A percentile compares a stretch with the other conserved stretches of the same genome.
phyloP scores from a whole-genome alignment of 2,888 invertebrate species.

The Ametastegia equiseti region DNA sequence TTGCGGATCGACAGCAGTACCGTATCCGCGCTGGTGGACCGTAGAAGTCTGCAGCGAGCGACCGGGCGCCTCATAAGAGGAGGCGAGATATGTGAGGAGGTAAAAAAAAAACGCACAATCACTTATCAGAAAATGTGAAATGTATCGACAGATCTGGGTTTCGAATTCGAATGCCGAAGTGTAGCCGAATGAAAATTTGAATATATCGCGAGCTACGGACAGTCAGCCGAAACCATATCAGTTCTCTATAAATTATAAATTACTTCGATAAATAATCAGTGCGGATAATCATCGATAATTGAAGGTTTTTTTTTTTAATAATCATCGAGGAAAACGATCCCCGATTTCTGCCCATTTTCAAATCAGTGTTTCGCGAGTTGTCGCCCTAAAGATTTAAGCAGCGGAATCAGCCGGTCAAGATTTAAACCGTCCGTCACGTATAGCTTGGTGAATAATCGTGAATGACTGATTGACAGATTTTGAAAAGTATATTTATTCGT shows the following conservation, averaged over 20 bases:
- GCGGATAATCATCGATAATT: too few species aligned
- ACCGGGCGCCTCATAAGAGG: conserved; percentile 43
- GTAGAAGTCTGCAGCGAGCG: conserved; percentile 38
- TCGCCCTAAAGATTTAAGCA: background rate
- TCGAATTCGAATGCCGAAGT: background rate
- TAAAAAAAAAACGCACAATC: too few species aligned
- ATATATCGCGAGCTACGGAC: background rate
- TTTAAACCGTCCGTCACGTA: background rate
- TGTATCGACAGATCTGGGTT: background rate
- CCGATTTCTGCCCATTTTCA: background rate
- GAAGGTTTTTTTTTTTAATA: too few species aligned
- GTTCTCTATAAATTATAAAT: background rate
- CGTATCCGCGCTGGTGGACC: conserved; percentile 47
- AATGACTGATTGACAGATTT: background rate
- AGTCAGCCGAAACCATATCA: background rate
- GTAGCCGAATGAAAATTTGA: background rate
- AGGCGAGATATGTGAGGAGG: conserved; percentile 39
- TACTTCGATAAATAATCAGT: background rate
- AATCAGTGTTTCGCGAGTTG: conserved; percentile 4
- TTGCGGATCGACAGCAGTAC: conserved; percentile 40
- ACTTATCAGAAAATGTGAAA: conserved; percentile 31
- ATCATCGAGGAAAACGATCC: background rate
- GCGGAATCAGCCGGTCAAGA: background rate
- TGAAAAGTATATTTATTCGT: background rate
- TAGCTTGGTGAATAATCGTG: background rate